Base-by-base conservation (phyloP, 2,797 vertebrate genomes). In the Sebastes vulpes region DNA sequence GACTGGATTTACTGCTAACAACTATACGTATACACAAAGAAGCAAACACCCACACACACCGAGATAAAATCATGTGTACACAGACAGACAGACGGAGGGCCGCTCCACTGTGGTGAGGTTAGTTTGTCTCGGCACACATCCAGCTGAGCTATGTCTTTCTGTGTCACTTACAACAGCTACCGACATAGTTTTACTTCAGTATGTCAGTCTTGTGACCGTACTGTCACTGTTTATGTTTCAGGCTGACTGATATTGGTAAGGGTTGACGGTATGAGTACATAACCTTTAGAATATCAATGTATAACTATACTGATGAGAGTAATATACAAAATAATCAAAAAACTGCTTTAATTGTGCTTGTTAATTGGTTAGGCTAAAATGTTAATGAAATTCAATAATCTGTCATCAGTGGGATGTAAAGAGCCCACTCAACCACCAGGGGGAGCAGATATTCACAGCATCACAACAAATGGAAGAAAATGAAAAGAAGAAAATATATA, bases 1-100 rank as follows among this genome's bases (percentile, higher is more conserved):
- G 73, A 93, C 93, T 87, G 89, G 94, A 89, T 93, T 79, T 89
- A 77, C 91, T 35, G 77, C 88, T 77, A 54, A 81, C 61, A 63
- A 67, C 77, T 81, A 73, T 31, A 75, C 3, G 65, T 53, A 52
- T 54, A 70, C 57, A 81, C 65, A 81, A 58, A 76, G 63, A 63
- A 50, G 63, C 42, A 79, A 76, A 84, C 86, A 81, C 86, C 52
- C 81, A 85, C 79, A 14, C 75, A 65, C 65, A 69, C 29, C 0
- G 23, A 81, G 32, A 78, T 71, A 69, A 68, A 74, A 31, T 38
- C 56, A 31, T 29, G n/a, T 25, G 16, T 29, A 67, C 35, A 66
- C 54, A 53, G 7, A 66, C 50, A 48, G 12, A 56, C 72, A 58
- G 31, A 78, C 3, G 48, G 31, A 46, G 38, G 38, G 6, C 38